These are phyloP conservation scores for Ciconia stormi DNA, from an alignment of 2,113 vertebrate genomes.

Conservation along the genomic window DNA sequence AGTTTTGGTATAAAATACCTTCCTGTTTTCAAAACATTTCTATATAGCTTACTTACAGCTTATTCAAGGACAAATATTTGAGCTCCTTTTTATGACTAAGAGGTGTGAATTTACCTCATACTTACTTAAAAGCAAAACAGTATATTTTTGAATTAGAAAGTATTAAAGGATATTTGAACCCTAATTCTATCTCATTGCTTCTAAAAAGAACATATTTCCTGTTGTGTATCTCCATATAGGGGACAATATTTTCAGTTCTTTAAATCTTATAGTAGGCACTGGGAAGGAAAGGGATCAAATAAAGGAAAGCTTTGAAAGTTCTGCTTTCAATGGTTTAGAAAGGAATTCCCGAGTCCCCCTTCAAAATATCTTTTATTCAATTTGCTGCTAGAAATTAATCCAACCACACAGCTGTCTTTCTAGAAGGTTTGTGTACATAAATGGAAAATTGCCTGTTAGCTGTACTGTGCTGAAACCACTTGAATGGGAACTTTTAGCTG, in stretches of 20 bases:
- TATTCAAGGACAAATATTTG: background rate
- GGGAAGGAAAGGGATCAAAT: background rate
- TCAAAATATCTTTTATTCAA: slow-evolving; percentile 56
- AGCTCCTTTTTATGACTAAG: background rate
- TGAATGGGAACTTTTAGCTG: slow-evolving; percentile 62
- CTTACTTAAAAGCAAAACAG: background rate
- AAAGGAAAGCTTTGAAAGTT: slow-evolving; percentile 21
- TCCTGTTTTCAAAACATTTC: background rate
- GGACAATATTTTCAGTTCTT: slow-evolving; percentile 39
- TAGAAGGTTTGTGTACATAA: slow-evolving; percentile 64
- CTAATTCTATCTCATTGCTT: background rate
- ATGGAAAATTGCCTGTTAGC: slow-evolving; percentile 66
- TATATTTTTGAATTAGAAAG: background rate
- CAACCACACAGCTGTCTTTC: slow-evolving; percentile 61
- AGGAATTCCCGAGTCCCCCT: slow-evolving; percentile 40
- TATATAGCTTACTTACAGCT: background rate
- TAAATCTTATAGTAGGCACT: background rate
- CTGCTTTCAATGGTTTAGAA: slow-evolving; percentile 43
- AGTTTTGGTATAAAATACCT: background rate
- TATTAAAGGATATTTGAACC: background rate
- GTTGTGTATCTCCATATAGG: background rate
- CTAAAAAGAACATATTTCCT: background rate
- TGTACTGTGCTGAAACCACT: slow-evolving; percentile 48
- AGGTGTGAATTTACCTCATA: background rate
- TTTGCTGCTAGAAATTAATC: slow-evolving; percentile 61